Percentiles rank a stretch among this genome's conserved stretches.
These are phyloP conservation scores for Drosophila meridiana DNA, from an alignment of 2,888 invertebrate genomes.

Conservation along the genomic window DNA sequence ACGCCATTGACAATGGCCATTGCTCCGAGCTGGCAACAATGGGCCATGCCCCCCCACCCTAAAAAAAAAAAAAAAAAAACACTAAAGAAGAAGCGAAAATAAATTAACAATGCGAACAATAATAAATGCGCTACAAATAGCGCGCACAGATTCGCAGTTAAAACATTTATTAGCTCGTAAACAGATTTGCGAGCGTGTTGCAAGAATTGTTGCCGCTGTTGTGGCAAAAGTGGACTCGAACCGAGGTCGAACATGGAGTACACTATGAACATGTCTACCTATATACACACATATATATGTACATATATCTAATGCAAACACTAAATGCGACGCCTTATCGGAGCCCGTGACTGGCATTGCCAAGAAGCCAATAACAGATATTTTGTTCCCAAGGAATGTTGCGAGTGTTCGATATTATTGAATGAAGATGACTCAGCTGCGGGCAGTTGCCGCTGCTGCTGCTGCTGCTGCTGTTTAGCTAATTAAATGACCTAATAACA, in stretches of 20 bases:
- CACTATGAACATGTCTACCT: neutral
- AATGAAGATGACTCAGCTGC: constrained; percentile 12
- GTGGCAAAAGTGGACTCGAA: neutral
- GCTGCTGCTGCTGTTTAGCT: constrained; percentile 31
- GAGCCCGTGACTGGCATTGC: constrained; percentile 36
- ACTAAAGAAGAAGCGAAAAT: neutral
- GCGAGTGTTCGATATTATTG: neutral
- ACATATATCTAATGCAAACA: constrained; percentile 34
- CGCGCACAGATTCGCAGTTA: constrained; percentile 54
- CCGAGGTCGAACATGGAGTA: neutral
- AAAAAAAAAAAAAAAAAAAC: neutral
- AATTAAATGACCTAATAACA: constrained; percentile 39
- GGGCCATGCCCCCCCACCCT: neutral
- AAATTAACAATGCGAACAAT: constrained; percentile 13
- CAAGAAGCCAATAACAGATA: constrained; percentile 31
- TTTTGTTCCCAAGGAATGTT: constrained; percentile 34
- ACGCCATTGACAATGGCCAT: constrained; percentile 53
- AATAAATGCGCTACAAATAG: constrained; percentile 37
- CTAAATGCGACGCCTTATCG: constrained; percentile 21
- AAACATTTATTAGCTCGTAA: constrained; percentile 69
- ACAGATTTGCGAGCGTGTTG: constrained; percentile 56
- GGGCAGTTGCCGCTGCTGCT: constrained; percentile 7
- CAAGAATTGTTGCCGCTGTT: constrained; percentile 11
- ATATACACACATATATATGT: no score
- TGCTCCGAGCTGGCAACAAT: constrained; percentile 17